Base-by-base conservation (phyloP, 1,140 invertebrate species). In the Eupristina koningsbergeri region DNA sequence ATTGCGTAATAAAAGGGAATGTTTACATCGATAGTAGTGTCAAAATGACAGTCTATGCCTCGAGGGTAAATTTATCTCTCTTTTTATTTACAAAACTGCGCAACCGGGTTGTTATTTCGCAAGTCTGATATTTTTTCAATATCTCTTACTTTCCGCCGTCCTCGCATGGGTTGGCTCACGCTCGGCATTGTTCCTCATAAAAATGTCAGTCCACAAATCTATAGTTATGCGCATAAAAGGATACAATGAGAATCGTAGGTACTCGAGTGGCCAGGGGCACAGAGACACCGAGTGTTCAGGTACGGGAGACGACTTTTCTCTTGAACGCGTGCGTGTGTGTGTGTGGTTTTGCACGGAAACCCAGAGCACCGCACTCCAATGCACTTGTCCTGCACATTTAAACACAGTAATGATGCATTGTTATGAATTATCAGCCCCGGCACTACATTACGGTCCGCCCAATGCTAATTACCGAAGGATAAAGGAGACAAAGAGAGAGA, bases 321-420 rank as follows among this genome's bases (percentile, higher is more conserved):
- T 86, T 82, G 86, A 74, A 7, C 80, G 67, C 84, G 31, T 84
- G 86, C 81, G 80, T 85, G 73, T 87, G 87, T 84, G 34, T 86
- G 85, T 86, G 85, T 84, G 87, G 85, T 86, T 87, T 88, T 84
- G 83, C 80, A 85, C 86, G 84, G 84, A 63, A 47, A 63, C 71
- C 45, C 64, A n/a, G 86, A 86, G 88, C 83, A 86, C 85, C 83
- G 87, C 88, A 90, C 91, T 91, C 88, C 88, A 90, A 91, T 90
- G 89, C 89, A 90, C 90, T 91, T 91, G 90, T 91, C 90, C 90
- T 89, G 87, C 88, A 89, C 88, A 88, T 91, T 91, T 90, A 90
- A 91, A 89, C 88, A 86, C 87, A 85, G 88, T 91, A 90, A 90
- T 89, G 89, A 91, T 88, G 89, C 89, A 91, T 89, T 91, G 90